Evolutionary conservation across 2,113 vertebrate species (phyloP).

Genomic region (Corydoras maculifer): DNA sequence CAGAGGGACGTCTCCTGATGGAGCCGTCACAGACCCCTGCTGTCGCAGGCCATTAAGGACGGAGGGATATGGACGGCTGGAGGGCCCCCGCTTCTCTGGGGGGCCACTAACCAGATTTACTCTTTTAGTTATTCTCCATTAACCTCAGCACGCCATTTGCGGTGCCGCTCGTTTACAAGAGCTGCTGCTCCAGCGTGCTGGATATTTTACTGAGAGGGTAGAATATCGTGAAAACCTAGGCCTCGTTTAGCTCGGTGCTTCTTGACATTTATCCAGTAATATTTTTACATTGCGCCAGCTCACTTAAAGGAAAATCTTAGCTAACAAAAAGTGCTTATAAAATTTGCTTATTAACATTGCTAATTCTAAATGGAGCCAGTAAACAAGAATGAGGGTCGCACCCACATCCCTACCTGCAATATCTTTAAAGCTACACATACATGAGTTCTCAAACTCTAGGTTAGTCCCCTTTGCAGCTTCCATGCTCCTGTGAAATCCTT

Average conservation of each 20-base stretch:
- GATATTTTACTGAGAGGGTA: background rate
- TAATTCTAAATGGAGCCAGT: no score
- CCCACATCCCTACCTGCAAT: no score
- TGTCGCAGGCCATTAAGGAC: constrained; percentile 30
- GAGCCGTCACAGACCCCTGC: constrained; percentile 15
- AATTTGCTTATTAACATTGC: no score
- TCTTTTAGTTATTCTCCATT: constrained; percentile 36
- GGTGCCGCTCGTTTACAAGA: constrained; percentile 1
- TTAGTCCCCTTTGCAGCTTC: no score
- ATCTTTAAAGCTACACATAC: no score
- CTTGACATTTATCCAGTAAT: no score
- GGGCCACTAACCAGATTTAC: constrained; percentile 26
- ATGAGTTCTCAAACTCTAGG: no score
- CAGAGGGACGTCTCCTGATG: constrained; percentile 20
- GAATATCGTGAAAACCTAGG: background rate
- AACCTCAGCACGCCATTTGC: constrained; percentile 14
- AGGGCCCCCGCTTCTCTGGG: constrained; percentile 5
- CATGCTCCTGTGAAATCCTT: no score
- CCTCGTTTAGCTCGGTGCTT: background rate
- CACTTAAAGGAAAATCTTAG: no score
- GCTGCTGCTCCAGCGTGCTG: background rate
- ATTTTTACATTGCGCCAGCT: no score
- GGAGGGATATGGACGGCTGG: constrained; percentile 12
- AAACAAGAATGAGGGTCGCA: no score
- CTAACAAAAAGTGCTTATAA: no score